These are phyloP conservation scores for Cyprinus carpio DNA, from an alignment of 2,113 vertebrate species.

Conservation along the genomic window DNA sequence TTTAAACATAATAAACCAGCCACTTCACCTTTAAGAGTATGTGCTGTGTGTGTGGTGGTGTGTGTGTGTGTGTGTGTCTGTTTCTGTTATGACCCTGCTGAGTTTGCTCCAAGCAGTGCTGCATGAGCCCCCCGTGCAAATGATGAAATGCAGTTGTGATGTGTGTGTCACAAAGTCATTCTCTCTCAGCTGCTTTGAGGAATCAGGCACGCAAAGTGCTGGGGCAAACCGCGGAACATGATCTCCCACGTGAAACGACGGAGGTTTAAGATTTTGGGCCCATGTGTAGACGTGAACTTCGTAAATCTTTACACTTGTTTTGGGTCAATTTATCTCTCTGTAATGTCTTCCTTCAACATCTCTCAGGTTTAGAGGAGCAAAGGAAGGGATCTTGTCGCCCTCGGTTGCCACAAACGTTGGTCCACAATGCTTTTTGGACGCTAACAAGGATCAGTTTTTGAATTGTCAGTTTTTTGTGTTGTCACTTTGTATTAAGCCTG, in stretches of 20 bases:
- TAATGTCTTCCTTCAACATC: conserved; percentile 23
- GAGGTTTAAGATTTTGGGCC: conserved; percentile 81
- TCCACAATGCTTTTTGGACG: conserved; percentile 94
- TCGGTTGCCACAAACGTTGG: conserved; percentile 92
- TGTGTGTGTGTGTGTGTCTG: not conserved
- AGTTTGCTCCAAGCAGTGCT: conserved; percentile 44
- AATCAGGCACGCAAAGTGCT: conserved; percentile 40
- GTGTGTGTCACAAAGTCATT: conserved; percentile 35
- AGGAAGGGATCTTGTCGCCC: conserved; percentile 88
- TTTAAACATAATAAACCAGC: not conserved
- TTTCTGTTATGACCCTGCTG: conserved; percentile 11
- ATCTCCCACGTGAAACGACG: conserved; percentile 78
- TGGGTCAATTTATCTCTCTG: conserved; percentile 12
- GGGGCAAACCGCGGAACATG: not conserved
- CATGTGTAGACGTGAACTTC: conserved; percentile 16
- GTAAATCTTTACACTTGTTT: conserved; percentile 18
- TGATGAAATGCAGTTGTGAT: conserved; percentile 47
- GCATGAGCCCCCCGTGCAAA: conserved; percentile 31
- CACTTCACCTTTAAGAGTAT: conserved; percentile 2
- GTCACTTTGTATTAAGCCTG: not conserved
- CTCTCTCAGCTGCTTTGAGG: conserved; percentile 48
- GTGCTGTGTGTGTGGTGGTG: not conserved
- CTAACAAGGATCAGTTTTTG: conserved; percentile 87
- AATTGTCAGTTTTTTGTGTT: not conserved
- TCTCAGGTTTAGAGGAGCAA: conserved; percentile 88